Percentiles rank a stretch among this genome's conserved stretches.
Evolutionary conservation across 1,140 invertebrate species (phyloP).

Genomic region (Calliphora vicina): DNA sequence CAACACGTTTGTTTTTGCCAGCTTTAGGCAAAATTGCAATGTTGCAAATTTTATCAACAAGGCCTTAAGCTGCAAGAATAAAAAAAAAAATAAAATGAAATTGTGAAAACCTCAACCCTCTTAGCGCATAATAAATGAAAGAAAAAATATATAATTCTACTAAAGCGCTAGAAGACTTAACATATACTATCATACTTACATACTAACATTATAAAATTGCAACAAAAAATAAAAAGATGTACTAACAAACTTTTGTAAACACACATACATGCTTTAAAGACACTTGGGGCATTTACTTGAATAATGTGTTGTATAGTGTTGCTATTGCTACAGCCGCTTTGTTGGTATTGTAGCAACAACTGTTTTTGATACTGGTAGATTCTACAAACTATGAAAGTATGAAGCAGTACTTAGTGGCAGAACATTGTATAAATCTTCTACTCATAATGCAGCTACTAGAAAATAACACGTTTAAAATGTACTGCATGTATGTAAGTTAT

Average conservation of each 20-base stretch:
- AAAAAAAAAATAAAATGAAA: background rate
- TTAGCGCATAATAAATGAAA: slow-evolving; percentile 16
- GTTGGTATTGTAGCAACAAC: background rate
- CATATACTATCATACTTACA: background rate
- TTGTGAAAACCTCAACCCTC: background rate
- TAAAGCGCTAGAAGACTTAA: slow-evolving; percentile 10
- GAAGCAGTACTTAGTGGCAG: background rate
- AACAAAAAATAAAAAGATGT: background rate
- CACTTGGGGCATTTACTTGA: slow-evolving; percentile 24
- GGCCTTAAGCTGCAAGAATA: background rate
- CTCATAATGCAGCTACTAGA: too few relatives aligned
- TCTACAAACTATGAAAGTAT: too few relatives aligned
- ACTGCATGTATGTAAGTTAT: too few relatives aligned
- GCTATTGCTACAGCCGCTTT: background rate
- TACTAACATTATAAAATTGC: background rate
- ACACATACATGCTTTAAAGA: background rate
- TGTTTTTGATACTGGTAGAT: too few relatives aligned
- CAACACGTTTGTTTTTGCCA: background rate
- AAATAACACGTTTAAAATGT: too few relatives aligned
- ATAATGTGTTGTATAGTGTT: slow-evolving; percentile 2
- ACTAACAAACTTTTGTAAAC: background rate
- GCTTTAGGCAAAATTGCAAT: background rate
- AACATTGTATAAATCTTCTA: background rate
- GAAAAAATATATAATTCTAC: background rate
- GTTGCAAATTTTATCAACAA: slow-evolving; percentile 29